Base-by-base conservation (phyloP, 2,888 invertebrate genomes). In the Andrena haemorrhoa region DNA sequence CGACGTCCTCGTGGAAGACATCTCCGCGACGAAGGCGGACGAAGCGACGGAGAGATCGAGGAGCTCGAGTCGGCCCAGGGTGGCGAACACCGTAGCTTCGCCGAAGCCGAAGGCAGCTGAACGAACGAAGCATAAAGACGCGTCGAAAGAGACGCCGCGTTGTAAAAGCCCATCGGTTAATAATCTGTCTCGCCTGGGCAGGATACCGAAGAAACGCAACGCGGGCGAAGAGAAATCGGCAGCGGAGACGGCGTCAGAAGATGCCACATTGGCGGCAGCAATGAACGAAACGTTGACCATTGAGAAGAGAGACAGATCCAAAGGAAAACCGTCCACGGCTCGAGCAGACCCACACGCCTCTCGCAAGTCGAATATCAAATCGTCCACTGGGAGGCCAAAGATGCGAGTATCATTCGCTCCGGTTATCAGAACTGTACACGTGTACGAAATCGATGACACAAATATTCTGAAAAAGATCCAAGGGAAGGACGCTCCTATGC, bases 1-100 rank as follows among this genome's bases (percentile, higher is more conserved):
- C 0, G 95, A 95, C 53, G 95, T 96, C 89, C 93, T 96, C 3
- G 84, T 90, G 7, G 91, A 87, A 0, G 73, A 78, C 23, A 60
- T 56, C 1, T 23, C 31, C 35, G 41, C 69, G 1, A 35, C 70
- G 4, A 83, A 29, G 68, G 10, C 41, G 6, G 41, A 68, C 3
- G 58, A 75, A 26, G 41, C 20, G 0, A 1, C 31, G 31, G n/a
- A 84, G 7, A 63, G 56, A 10, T 1, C 51, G 10, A 77, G 53
- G 31, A 3, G 29, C 1, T 41, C 26, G 5, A 73, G 20, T 73
- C 16, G 16, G 0, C 1, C 64, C 3, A 1, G 58, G 2, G 1
- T n/a, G 1, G 2, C 29, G 6, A 56, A 23, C 6, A 58, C 10
- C 33, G 8, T 16, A 0, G 4, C 16, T 16, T 6, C 49, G 1